Conservation (phyloP, 2,888 invertebrate species). For the Ypsolopha sequella region DNA sequence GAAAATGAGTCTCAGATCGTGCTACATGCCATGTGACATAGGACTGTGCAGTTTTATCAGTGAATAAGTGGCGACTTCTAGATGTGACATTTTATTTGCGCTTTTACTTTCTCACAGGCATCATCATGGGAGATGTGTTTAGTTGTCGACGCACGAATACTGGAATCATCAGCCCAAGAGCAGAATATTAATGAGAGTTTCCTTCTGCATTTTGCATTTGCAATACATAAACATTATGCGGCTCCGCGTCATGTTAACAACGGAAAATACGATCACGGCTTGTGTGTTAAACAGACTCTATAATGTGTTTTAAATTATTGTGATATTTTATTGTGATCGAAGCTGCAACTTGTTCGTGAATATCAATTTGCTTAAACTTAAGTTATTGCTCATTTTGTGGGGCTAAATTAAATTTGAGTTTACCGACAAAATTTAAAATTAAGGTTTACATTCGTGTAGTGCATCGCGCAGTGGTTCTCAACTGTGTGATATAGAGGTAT, state of each 20-base stretch:
- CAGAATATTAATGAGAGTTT: constrained; percentile 65
- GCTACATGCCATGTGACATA: not conserved
- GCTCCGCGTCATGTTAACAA: constrained; percentile 57
- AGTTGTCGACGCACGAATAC: constrained; percentile 52
- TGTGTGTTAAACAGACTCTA: constrained; percentile 43
- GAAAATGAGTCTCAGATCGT: not conserved
- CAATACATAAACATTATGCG: constrained; percentile 60
- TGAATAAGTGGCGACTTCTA: not conserved
- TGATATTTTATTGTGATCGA: too few species aligned
- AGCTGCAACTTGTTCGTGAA: too few species aligned
- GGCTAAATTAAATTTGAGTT: too few species aligned
- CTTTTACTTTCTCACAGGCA: constrained; percentile 63
- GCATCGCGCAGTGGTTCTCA: too few species aligned
- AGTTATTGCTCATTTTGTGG: too few species aligned
- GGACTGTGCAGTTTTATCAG: not conserved
- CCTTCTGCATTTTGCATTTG: constrained; percentile 46
- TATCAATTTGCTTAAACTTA: too few species aligned
- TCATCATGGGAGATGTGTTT: constrained; percentile 45
- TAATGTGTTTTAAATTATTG: constrained; percentile 39
- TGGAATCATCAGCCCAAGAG: constrained; percentile 54
- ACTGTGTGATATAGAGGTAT: too few species aligned
- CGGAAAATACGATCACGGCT: constrained; percentile 50
- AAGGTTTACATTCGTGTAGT: too few species aligned
- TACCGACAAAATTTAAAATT: too few species aligned
- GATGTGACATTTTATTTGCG: constrained; percentile 9